phyloP scores from a whole-genome alignment of 2,113 vertebrate species.

The Gymnocephalus cernua region DNA sequence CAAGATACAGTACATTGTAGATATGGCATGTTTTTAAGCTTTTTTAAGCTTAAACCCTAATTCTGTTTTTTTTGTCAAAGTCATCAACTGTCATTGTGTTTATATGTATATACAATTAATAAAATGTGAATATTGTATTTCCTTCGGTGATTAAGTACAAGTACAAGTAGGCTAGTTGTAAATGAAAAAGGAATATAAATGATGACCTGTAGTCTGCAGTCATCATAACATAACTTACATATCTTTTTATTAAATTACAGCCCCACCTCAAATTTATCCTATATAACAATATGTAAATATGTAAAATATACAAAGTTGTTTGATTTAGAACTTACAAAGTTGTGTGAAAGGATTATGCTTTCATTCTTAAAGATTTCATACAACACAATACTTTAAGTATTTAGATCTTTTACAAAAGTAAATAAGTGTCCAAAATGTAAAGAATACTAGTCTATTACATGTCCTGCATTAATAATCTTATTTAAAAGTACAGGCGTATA shows the following conservation, averaged over 20 bases:
- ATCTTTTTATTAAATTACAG: neutral
- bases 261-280: neutral
- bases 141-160: neutral
- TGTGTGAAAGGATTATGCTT: neutral
- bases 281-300: neutral
- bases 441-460: neutral
- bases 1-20: no score
- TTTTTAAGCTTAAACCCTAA: neutral
- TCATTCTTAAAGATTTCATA: neutral
- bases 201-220: neutral
- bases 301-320: neutral
- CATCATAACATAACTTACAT: neutral
- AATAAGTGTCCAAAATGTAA: neutral
- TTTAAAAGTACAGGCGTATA: neutral
- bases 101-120: conserved; percentile 54
- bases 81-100: conserved; percentile 24
- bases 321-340: neutral
- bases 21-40: neutral
- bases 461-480: neutral
- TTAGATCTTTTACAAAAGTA: neutral
- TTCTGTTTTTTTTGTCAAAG: neutral
- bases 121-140: conserved; percentile 44
- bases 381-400: no score
- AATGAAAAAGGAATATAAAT: conserved; percentile 5
- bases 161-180: neutral